phyloP scores from a whole-genome alignment of 1,140 invertebrate genomes.

The Drusus annulatus region DNA sequence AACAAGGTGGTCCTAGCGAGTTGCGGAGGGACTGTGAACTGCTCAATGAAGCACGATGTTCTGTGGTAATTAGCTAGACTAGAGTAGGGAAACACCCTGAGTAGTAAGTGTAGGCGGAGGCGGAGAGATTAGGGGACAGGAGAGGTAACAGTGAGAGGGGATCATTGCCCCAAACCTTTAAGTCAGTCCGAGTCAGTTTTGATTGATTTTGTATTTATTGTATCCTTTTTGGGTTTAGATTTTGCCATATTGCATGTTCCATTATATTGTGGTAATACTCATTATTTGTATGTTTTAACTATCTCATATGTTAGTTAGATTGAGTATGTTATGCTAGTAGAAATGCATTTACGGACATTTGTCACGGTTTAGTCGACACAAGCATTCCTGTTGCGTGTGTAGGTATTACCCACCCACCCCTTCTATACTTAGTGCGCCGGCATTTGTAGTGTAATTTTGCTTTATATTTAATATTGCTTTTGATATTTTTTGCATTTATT shows the following conservation, averaged over 20 bases:
- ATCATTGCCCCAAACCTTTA: conserved; percentile 1
- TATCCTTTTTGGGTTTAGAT: conserved; percentile 44
- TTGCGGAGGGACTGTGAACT: neutral
- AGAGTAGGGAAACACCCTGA: neutral
- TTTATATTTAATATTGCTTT: conserved; percentile 52
- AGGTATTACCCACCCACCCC: conserved; percentile 1
- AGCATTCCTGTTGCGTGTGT: conserved; percentile 45
- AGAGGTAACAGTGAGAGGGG: conserved; percentile 29
- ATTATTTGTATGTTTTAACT: conserved; percentile 67
- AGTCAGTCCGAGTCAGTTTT: conserved; percentile 48
- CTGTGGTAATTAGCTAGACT: conserved; percentile 26
- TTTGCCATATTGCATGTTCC: conserved; percentile 74
- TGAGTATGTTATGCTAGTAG: conserved; percentile 7
- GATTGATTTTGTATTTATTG: conserved; percentile 36
- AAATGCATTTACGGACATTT: conserved; percentile 69
- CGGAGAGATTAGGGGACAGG: conserved; percentile 6
- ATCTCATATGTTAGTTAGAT: conserved; percentile 62
- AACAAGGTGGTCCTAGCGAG: neutral
- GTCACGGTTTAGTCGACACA: conserved; percentile 59
- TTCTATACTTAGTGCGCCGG: conserved; percentile 14
- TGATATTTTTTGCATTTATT: conserved; percentile 55
- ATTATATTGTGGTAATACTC: conserved; percentile 72
- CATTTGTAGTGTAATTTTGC: conserved; percentile 45
- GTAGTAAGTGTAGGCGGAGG: neutral
- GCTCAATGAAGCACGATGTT: conserved; percentile 35